phyloP scores from a whole-genome alignment of 2,113 vertebrate species.

The Nothobranchius furzeri region DNA sequence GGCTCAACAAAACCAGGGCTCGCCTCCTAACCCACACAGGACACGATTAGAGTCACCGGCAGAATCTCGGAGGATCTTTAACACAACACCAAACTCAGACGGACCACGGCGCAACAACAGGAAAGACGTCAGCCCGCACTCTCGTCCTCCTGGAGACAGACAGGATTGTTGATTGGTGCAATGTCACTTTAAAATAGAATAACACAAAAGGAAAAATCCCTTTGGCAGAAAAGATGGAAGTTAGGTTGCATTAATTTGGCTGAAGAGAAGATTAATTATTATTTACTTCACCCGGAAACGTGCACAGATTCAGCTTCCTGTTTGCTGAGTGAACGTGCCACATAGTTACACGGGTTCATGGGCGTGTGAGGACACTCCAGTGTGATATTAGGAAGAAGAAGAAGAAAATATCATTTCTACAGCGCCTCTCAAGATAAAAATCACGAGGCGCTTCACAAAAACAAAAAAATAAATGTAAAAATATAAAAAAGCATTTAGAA shows the following conservation, averaged over 20 bases:
- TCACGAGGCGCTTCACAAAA: too few relatives aligned
- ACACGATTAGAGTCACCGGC: constrained; percentile 41
- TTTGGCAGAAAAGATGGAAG: constrained; percentile 5
- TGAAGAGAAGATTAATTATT: constrained; percentile 32
- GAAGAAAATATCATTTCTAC: too few relatives aligned
- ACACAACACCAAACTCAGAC: constrained; percentile 18
- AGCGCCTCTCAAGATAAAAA: too few relatives aligned
- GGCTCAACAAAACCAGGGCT: constrained; percentile 12
- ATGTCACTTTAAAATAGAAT: constrained; percentile 49
- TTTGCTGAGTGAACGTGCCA: constrained; percentile 1
- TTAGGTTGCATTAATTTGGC: constrained; percentile 11
- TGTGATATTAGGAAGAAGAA: constrained; percentile 23
- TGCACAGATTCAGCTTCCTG: not conserved
- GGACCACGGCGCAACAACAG: constrained; percentile 20
- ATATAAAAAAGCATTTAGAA: too few relatives aligned
- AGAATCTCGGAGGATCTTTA: constrained; percentile 48
- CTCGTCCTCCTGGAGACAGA: constrained; percentile 41
- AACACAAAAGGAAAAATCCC: constrained; percentile 43
- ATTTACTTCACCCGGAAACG: constrained; percentile 27
- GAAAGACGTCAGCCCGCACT: constrained; percentile 24
- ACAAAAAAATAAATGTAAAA: too few relatives aligned
- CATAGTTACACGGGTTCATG: constrained; percentile 11
- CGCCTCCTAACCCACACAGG: constrained; percentile 56
- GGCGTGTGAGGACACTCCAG: constrained; percentile 3
- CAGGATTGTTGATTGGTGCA: constrained; percentile 32